Evolutionary conservation across 2,888 invertebrate species (phyloP).

Genomic region (Salpingus planirostris): DNA sequence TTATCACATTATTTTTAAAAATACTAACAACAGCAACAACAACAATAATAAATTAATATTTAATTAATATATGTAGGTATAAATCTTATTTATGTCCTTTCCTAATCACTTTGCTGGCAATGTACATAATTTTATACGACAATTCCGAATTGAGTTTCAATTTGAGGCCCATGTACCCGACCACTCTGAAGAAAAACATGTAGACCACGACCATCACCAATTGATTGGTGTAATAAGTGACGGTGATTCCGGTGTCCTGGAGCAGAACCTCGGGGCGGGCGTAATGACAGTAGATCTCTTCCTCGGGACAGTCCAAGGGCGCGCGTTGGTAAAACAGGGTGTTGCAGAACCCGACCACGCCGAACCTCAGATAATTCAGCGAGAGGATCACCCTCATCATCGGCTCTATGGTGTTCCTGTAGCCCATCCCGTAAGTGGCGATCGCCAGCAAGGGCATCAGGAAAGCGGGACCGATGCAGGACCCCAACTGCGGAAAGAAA

Average conservation of each 20-base stretch:
- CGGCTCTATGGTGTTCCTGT: slow-evolving; percentile 46
- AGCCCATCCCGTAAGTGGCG: slow-evolving; percentile 56
- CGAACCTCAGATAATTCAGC: slow-evolving; percentile 57
- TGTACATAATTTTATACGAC: slow-evolving; percentile 47
- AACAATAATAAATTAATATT: too few relatives aligned
- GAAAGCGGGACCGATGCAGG: slow-evolving; percentile 49
- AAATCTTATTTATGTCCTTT: slow-evolving; percentile 40
- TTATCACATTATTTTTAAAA: too few relatives aligned
- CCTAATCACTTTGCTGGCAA: slow-evolving; percentile 47
- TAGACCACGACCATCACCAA: slow-evolving; percentile 49
- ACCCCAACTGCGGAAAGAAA: too few relatives aligned
- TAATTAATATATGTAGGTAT: too few relatives aligned
- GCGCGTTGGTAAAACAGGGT: slow-evolving; percentile 53
- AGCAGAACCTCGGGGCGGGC: slow-evolving; percentile 51
- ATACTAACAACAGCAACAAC: too few relatives aligned
- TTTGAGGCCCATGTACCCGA: slow-evolving; percentile 51
- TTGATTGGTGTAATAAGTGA: slow-evolving; percentile 43
- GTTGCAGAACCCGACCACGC: slow-evolving; percentile 49
- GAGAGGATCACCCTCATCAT: slow-evolving; percentile 50
- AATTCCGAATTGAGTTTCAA: slow-evolving; percentile 49
- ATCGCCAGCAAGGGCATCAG: slow-evolving; percentile 50
- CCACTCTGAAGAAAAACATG: slow-evolving; percentile 46
- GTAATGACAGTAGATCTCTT: slow-evolving; percentile 50
- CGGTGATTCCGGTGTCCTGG: slow-evolving; percentile 54
- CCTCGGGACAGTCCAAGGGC: slow-evolving; percentile 51